Base-by-base conservation (phyloP, 1,140 invertebrate genomes). In the Platorchestia sp. region DNA sequence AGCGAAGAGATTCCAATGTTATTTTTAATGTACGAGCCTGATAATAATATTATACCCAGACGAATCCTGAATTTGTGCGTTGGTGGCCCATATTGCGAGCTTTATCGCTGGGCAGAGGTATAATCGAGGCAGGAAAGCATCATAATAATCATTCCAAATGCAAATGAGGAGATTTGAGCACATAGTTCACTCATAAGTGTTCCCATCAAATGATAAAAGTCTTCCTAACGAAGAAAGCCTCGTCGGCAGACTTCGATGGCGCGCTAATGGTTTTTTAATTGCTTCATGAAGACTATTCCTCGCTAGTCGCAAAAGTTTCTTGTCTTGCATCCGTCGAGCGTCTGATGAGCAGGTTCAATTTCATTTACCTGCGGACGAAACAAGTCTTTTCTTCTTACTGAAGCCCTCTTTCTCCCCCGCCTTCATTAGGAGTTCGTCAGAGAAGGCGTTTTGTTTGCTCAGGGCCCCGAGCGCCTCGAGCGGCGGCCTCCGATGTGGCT, bases 331-430 rank as follows among this genome's bases (percentile, higher is more conserved):
- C 44, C 41, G 14, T 90, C 41, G 7, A 90, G 41, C 87, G 87
- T 90, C 87, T 90, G 44, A 90, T 90, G 87, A 90, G 87, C 87
- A 44, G 41, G 44, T 90, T 90, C 87, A 90, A 90, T 90, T 90
- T 43, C 22, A 90, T 90, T 90, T 45, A 90, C 87, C 36, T 90
- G 87, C 19, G 41, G 87, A 41, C 14, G 44, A 90, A 90, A 90
- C 44, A 90, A 44, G 87, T 90, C 87, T 90, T 90, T 42, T 45
- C 87, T 90, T 45, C 44, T 16, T 43, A 19, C 19, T 19, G 44
- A 43, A 90, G 41, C 44, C 27, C 41, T 43, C 22, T 42, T 90
- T 41, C 41, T 90, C 44, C 41, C 19, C 87, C 27, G 41, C 27
- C 41, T 42, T 90, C 44, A 90, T 75, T 75, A 75, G 59, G 19